Percentiles rank a stretch among this genome's conserved stretches.
These are phyloP conservation scores for Aphelocoma californica DNA, from an alignment of 2,797 vertebrate species.

Conservation along the genomic window DNA sequence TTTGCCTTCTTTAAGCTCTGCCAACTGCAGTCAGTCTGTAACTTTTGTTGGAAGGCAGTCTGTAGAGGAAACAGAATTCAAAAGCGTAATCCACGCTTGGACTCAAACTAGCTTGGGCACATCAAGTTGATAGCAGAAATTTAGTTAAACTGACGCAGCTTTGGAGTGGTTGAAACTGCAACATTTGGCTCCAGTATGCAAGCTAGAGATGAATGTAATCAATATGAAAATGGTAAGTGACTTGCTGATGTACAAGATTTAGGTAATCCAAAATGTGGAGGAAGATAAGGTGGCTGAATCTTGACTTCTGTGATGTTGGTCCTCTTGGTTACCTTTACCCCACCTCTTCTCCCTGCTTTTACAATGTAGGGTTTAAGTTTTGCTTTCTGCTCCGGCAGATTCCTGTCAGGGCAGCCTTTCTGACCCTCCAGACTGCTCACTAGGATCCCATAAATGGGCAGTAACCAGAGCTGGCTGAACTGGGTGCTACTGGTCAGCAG, in stretches of 20 bases:
- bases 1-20: constrained; percentile 16
- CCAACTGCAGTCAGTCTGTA: neutral
- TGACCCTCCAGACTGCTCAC: neutral
- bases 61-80: neutral
- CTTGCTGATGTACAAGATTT: neutral
- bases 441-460: neutral
- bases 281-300: neutral
- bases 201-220: neutral
- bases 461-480: neutral
- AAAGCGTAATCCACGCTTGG: neutral
- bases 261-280: neutral
- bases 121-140: neutral
- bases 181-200: neutral
- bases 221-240: neutral
- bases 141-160: neutral
- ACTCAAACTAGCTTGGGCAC: neutral
- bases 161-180: neutral
- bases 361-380: neutral
- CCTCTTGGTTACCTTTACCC: neutral
- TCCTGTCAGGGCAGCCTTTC: neutral
- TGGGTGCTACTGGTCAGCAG: neutral
- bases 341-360: neutral
- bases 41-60: neutral
- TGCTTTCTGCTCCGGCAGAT: neutral
- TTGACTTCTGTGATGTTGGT: neutral